Evolutionary conservation across 1,140 invertebrate species (phyloP).

Genomic region (Temnothorax nylanderi): DNA sequence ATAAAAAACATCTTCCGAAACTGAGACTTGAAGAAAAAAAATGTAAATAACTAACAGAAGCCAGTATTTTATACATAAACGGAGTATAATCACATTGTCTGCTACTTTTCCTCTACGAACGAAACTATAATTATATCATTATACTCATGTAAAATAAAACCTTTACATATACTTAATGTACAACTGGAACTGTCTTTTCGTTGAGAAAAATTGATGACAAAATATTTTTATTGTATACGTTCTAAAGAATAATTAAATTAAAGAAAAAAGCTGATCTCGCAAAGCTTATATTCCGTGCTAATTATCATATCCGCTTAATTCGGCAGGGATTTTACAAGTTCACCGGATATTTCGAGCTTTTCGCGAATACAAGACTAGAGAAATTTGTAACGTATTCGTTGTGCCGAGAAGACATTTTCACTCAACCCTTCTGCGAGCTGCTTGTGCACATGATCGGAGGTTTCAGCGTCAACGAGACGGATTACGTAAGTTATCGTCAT

Average conservation of each 20-base stretch:
- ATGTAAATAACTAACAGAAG: not conserved
- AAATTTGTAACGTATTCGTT: not conserved
- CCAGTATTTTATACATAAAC: not conserved
- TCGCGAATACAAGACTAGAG: not conserved
- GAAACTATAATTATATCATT: not conserved
- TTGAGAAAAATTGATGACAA: not conserved
- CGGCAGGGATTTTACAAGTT: slow-evolving; percentile 12
- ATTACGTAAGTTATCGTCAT: slow-evolving; percentile 43
- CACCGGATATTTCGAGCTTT: slow-evolving; percentile 32
- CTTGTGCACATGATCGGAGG: slow-evolving; percentile 17
- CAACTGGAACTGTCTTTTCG: not conserved
- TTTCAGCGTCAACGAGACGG: slow-evolving; percentile 16
- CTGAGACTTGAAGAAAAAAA: not conserved
- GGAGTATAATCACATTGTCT: not conserved
- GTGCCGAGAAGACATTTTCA: not conserved
- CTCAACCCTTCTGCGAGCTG: slow-evolving; percentile 33
- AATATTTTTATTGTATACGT: not conserved
- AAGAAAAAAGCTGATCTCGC: not conserved
- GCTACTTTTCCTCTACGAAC: not conserved
- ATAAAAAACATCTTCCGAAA: not conserved
- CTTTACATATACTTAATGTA: not conserved
- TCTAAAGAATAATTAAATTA: not conserved
- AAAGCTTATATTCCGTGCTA: not conserved
- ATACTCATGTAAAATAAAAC: not conserved
- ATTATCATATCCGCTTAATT: not conserved